phyloP scores from a whole-genome alignment of 2,888 invertebrate species.

The Diaperis boleti region DNA sequence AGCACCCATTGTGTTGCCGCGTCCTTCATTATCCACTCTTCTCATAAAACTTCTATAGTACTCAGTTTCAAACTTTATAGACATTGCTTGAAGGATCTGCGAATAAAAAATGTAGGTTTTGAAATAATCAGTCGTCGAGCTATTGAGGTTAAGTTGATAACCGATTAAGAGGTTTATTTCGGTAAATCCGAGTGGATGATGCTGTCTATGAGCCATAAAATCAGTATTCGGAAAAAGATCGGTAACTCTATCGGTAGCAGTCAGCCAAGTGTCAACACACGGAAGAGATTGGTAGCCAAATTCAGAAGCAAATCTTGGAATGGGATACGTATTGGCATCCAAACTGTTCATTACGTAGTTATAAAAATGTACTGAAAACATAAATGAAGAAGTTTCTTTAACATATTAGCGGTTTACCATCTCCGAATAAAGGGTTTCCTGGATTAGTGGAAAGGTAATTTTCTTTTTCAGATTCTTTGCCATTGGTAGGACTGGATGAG shows the following conservation, averaged over 20 bases:
- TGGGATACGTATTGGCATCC: constrained; percentile 81
- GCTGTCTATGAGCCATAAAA: constrained; percentile 86
- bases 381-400: constrained; percentile 1
- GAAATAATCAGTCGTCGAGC: constrained; percentile 70
- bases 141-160: constrained; percentile 73
- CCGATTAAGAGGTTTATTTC: constrained; percentile 74
- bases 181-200: constrained; percentile 80
- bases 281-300: constrained; percentile 96
- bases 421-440: constrained; percentile 84
- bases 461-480: constrained; percentile 77
- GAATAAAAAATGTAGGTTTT: constrained; percentile 83
- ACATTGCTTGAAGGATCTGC: constrained; percentile 92
- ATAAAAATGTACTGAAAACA: constrained; percentile 84
- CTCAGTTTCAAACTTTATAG: constrained; percentile 88
- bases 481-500: constrained; percentile 94
- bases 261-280: constrained; percentile 75
- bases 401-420: too few relatives aligned
- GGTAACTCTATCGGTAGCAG: constrained; percentile 68
- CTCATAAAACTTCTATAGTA: constrained; percentile 70
- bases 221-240: constrained; percentile 71
- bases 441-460: constrained; percentile 86
- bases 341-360: constrained; percentile 86
- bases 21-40: constrained; percentile 66
- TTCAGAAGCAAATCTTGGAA: constrained; percentile 92
- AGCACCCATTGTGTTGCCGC: constrained; percentile 92